phyloP scores from a whole-genome alignment of 2,888 invertebrate species.

The Mythimna impura region DNA sequence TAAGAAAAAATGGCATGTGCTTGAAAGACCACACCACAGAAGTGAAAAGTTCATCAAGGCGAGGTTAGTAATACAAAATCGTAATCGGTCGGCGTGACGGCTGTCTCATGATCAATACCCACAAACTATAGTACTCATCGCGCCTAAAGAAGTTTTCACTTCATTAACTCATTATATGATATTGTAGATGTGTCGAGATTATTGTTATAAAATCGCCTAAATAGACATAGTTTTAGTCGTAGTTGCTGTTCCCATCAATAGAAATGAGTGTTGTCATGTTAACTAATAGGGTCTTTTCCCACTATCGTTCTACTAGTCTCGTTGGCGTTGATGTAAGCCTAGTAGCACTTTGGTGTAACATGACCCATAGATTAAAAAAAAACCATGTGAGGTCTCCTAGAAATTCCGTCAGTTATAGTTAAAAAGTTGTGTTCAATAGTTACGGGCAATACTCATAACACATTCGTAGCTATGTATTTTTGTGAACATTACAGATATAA shows the following conservation, averaged over 20 bases:
- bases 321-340: background rate
- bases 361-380: constrained; percentile 20
- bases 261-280: constrained; percentile 41
- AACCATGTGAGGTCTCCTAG: constrained; percentile 19
- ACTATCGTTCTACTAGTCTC: background rate
- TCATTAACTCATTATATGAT: constrained; percentile 6
- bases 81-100: too few relatives aligned
- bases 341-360: constrained; percentile 13
- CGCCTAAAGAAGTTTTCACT: too few relatives aligned
- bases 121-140: too few relatives aligned
- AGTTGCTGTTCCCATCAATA: constrained; percentile 46
- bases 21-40: too few relatives aligned
- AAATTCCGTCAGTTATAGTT: constrained; percentile 38
- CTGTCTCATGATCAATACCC: too few relatives aligned
- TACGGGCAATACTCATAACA: constrained; percentile 43
- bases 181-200: constrained; percentile 19
- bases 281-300: constrained; percentile 20
- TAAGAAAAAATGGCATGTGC: too few relatives aligned
- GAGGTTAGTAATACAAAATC: too few relatives aligned
- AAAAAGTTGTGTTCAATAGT: constrained; percentile 25
- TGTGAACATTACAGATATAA: constrained; percentile 65
- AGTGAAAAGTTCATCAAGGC: too few relatives aligned
- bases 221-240: constrained; percentile 34
- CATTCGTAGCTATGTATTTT: constrained; percentile 56
- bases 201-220: constrained; percentile 45